Evolutionary conservation across 2,113 vertebrate genomes (phyloP), one percentile per base, ranked within the genome.

Genomic region (Chloebia gouldiae): DNA sequence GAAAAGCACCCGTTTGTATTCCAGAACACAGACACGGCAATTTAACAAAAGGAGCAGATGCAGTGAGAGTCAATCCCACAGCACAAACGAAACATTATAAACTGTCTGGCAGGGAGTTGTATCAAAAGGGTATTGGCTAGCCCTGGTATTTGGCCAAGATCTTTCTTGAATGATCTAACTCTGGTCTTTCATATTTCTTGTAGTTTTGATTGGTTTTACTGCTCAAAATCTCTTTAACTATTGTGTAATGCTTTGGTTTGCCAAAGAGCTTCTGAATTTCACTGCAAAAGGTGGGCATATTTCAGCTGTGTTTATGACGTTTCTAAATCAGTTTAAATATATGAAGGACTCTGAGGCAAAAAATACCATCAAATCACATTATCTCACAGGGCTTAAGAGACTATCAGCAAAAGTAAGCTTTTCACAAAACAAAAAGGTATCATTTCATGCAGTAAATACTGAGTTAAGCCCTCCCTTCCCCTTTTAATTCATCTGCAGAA

Each of bases 401-500:
- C 60, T 70, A 73, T 37, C 19, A 44, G 25, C n/a, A 92, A 89
- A 75, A 40, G 53, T 53, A 37, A 81, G 54, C 21, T 73, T 90
- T 82, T 83, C 28, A 71, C 49, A 90, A 93, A 95, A 75, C 13
- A 83, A 75, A 82, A 93, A 64, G 44, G 40, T 83, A 90, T 60
- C 3, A 71, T 86, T 92, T 86, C 47, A 79, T 57, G 64, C 44
- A 83, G 69, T 64, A 95, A 95, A 84, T 76, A 75, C 2, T 22
- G 42, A 93, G 18, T 81, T 90, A 82, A 91, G 37, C 39, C 24
- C 18, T 79, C 76, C 57, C 27, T 75, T 50, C 25, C 44, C 25
- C 33, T 64, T 87, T 61, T 88, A 65, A 70, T 53, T 93, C 77
- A 86, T 92, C 59, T 86, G 71, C 65, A 91, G 49, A 94, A 95